A percentile compares a stretch with the other conserved stretches of the same genome.
Evolutionary conservation across 2,888 invertebrate species (phyloP).

Genomic region (Zele albiditarsus): DNA sequence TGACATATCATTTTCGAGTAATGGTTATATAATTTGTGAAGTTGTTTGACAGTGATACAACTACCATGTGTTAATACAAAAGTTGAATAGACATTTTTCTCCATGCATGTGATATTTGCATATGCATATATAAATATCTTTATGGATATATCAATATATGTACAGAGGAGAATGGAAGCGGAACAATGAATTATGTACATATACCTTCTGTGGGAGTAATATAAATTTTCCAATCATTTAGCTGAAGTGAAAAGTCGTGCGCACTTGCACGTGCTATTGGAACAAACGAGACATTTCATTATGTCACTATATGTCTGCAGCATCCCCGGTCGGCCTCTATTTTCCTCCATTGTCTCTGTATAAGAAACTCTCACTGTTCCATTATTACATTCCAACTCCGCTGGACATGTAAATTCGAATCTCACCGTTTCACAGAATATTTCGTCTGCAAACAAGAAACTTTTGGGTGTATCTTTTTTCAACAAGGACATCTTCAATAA

Average conservation of each 20-base stretch:
- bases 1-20: no score
- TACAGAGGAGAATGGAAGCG: background rate
- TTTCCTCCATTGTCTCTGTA: conserved; percentile 22
- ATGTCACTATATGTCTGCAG: conserved; percentile 25
- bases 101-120: no score
- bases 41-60: no score
- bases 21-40: no score
- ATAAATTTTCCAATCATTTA: conserved; percentile 34
- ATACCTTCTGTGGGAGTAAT: conserved; percentile 11
- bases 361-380: conserved; percentile 37
- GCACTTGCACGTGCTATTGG: conserved; percentile 8
- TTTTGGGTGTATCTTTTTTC: background rate
- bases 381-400: conserved; percentile 46
- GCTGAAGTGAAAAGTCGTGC: background rate
- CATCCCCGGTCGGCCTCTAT: conserved; percentile 1
- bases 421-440: conserved; percentile 21
- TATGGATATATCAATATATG: no score
- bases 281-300: conserved; percentile 41
- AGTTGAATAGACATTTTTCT: no score
- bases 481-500: conserved; percentile 17
- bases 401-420: conserved; percentile 40
- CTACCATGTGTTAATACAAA: no score
- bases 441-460: conserved; percentile 12
- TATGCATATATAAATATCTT: no score
- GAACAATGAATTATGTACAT: background rate